Evolutionary conservation across 2,797 vertebrate genomes (phyloP), one percentile per base, ranked within the genome.

Genomic region (Falco cherrug): DNA sequence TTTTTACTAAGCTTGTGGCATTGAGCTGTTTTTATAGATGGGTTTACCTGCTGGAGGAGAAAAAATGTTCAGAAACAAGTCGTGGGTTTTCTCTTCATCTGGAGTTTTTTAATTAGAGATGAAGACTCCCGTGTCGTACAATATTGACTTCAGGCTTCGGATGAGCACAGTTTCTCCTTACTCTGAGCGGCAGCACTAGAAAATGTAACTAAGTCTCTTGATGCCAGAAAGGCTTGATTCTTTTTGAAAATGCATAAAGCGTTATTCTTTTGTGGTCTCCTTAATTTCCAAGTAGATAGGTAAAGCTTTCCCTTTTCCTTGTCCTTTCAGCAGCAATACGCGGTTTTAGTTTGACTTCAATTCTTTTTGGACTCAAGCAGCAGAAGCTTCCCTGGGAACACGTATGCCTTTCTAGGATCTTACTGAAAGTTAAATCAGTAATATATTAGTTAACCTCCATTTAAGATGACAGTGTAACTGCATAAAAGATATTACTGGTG

Each of bases 341-440:
- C 3, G 1, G 31, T 61, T 28, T 84, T 35, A 43, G 53, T 41
- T 77, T 69, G 48, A 56, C 61, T 64, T 24, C 8, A 67, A 1
- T 77, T 71, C 63, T 74, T 76, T 37, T 19, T 76, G 77, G 41
- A n/a, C 53, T 95, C n/a, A 6, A 19, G 89, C 78, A 87, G 80
- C 78, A 80, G 56, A 61, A 60, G n/a, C 65, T 95, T 89, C 59
- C 10, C 1, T 90, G 61, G 51, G 47, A 12, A 4, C 16, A 13
- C 7, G 10, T 50, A 4, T 35, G 24, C 51, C 35, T 63, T 84
- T 87, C 81, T 69, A 73, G 91, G 83, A 80, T 60, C 87, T 89
- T 88, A 74, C 70, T 95, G 92, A 87, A 95, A 93, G 87, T 89
- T 90, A 59, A 92, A 89, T 86, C 69, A 28, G 76, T n/a, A 43